Evolutionary conservation across 2,888 invertebrate species (phyloP), one percentile per base, ranked within the genome.

Genomic region (Eledona agricola): DNA sequence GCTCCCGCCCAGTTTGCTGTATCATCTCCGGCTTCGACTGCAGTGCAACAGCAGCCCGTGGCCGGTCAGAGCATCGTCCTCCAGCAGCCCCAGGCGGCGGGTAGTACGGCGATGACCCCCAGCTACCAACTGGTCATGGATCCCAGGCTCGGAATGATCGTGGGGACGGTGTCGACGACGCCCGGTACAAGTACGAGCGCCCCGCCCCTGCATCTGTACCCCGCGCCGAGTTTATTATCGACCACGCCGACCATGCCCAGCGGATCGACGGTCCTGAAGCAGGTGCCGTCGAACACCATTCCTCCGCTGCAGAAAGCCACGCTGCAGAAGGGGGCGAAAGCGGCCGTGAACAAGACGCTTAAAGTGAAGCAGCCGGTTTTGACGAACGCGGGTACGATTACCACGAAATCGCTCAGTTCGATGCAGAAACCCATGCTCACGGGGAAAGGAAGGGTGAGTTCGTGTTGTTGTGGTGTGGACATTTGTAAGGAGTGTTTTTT

Each of bases 41-140:
- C 37, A n/a, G n/a, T n/a, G n/a, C n/a, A n/a, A 2, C 49, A 12
- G 77, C 76, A 1, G 65, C 79, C 54, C 1, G 78, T 63, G 78
- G 13, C 45, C 7, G 19, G 29, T 42, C 55, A 47, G 12, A 40
- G 37, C 34, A 35, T 55, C 15, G 45, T 55, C 2, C 19, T 55
- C 10, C 55, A 40, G 29, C 45, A 25, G 13, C 53, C 32, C 7
- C 51, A 46, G 53, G 4, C 43, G n/a, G 2, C 35, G 9, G 17
- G 16, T 9, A 35, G 17, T 15, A 34, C n/a, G 10, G 19, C 52
- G 7, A 17, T 53, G 2, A 43, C 49, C 4, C 49, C 53, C 22
- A 65, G 66, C 5, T 75, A 72, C 58, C 80, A 81, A 53, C 70
- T 82, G 16, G 78, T 82, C 1, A 78, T 82, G 75, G 81, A 81